Base-by-base conservation (phyloP, 2,888 invertebrate species). In the Seira ritae region DNA sequence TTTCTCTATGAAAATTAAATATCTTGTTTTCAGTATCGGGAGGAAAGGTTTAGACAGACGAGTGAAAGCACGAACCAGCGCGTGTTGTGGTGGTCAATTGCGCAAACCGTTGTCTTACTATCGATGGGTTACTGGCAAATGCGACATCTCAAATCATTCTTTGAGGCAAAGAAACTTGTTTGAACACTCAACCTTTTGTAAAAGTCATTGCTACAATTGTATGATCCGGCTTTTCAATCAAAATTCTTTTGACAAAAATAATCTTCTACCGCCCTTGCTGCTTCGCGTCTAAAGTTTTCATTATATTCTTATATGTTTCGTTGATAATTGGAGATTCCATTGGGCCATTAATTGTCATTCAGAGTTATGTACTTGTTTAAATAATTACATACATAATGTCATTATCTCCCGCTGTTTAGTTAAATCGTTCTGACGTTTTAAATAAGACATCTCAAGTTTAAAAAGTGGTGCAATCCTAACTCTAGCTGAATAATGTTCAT, bases 101-200 rank as follows among this genome's bases (percentile, higher is more conserved):
- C 95, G 0, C 99, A 99, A 92, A 97, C 97, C 0, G 93, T 94
- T 75, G 96, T 99, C 62, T 93, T 99, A 12, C 92, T 99, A 0
- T 92, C 94, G 42, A 99, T 99, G 93, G 99, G 99, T 17, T 95
- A 97, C 88, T 99, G 99, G 99, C 99, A 99, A 92, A 99, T 99
- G 98, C 94, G 95, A 90, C 99, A 99, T 93, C 93, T 99, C 88
- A 99, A 99, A 93, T 96, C 97, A 90, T 99, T 99, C 94, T 99
- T 99, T 90, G 98, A 99, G 92, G 99, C 99, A 31, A 99, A 99
- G 92, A 99, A 99, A 93, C 93, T 99, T 90, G 98, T 31, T 31
- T 31, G 31, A 31, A 31, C 2, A 31, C 31, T 31, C 31, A n/a
- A 42, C 12, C 42, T 4, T 42, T 12, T 98, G 69, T 96, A 94